Evolutionary conservation across 2,888 invertebrate species (phyloP).

Genomic region (Sminthurinus aureus): DNA sequence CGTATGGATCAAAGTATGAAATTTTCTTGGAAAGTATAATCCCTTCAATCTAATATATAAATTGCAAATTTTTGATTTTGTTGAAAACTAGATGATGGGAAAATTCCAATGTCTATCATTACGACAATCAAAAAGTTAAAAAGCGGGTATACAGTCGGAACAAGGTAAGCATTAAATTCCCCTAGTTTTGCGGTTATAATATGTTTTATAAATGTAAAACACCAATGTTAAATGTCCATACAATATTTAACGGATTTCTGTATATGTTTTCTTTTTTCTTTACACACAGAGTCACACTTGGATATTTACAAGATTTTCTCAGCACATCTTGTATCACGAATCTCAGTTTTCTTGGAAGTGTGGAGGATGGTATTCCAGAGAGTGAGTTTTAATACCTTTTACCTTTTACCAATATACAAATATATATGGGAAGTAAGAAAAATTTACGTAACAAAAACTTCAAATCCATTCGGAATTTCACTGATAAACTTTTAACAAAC

Average conservation of each 20-base stretch:
- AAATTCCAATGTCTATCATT: conserved; percentile 91
- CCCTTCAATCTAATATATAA: not conserved
- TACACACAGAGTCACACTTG: conserved; percentile 80
- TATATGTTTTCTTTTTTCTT: not conserved
- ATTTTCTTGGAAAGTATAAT: too few species aligned
- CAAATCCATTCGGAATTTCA: too few species aligned
- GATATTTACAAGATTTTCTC: conserved; percentile 92
- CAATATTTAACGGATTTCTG: not conserved
- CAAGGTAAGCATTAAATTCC: conserved; percentile 66
- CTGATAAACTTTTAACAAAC: not conserved
- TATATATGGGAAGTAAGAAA: too few species aligned
- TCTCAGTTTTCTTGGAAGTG: conserved; percentile 91
- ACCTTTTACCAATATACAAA: not conserved
- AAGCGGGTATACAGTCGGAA: conserved; percentile 99
- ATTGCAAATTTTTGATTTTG: not conserved
- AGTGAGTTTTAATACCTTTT: conserved; percentile 56
- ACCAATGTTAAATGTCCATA: not conserved
- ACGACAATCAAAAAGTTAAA: conserved; percentile 98
- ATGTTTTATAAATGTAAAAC: not conserved
- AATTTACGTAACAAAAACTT: not conserved
- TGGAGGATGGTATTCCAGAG: conserved; percentile 88
- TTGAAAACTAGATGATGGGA: conserved; percentile 78
- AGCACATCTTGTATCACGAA: conserved; percentile 98
- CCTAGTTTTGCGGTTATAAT: not conserved
- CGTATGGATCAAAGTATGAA: too few species aligned